These are phyloP conservation scores for Ceratothoa steindachneri DNA, from an alignment of 2,888 invertebrate species.

Conservation along the genomic window DNA sequence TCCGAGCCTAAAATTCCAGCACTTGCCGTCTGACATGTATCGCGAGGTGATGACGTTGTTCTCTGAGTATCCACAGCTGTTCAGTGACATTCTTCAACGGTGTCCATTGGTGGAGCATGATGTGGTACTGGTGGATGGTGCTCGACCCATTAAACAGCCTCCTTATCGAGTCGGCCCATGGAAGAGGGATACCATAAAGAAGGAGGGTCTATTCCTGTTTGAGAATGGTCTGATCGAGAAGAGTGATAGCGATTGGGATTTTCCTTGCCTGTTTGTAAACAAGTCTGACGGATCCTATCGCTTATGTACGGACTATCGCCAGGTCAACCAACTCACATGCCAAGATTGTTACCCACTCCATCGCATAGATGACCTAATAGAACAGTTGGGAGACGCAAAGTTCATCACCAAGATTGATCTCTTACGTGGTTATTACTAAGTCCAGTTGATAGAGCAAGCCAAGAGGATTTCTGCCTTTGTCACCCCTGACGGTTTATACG, in stretches of 20 bases:
- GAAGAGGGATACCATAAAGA: background rate
- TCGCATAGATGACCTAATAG: background rate
- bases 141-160: background rate
- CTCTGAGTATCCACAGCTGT: background rate
- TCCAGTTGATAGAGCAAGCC: background rate
- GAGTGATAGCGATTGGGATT: background rate
- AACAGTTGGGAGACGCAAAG: background rate
- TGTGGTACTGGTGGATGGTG: background rate
- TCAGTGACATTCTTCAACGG: too few relatives aligned
- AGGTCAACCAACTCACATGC: background rate
- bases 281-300: background rate
- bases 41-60: background rate
- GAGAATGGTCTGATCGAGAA: background rate
- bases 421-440: background rate
- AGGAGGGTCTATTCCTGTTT: background rate
- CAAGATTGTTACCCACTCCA: background rate
- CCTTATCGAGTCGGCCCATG: background rate
- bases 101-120: too few relatives aligned
- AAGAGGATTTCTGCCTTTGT: slow-evolving; percentile 2
- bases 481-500: background rate
- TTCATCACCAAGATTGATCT: background rate
- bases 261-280: background rate
- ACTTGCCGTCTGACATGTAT: too few relatives aligned
- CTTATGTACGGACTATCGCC: background rate
- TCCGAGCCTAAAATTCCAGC: too few relatives aligned